Evolutionary conservation across 2,888 invertebrate genomes (phyloP), one percentile per base, ranked within the genome.

Genomic region (Phania funesta): DNA sequence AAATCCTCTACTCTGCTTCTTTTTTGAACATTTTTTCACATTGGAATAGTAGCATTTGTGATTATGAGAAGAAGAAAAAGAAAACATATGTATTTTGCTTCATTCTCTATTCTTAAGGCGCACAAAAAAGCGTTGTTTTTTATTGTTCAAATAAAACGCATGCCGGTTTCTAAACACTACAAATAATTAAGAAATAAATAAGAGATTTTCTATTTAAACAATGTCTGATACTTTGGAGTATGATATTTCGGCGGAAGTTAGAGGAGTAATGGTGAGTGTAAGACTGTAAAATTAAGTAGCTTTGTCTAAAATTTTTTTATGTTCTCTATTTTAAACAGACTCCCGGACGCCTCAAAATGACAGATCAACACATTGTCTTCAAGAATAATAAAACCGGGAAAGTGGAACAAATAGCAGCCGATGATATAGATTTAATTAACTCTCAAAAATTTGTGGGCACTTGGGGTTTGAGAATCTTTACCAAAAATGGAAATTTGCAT

Each of bases 301-400:
- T 24, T 13, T 6, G 7, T 13, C 20, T 46, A 48, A 7, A 38
- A 24, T 18, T 4, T 20, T 44, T 46, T 46, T 38, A n/a, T n/a
- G n/a, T 44, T 48, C 9, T n/a, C 11, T 75, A 5, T 29, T 32
- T n/a, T 50, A 70, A 77, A 0, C 58, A 99, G 99, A 96, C 96
- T 60, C 94, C 96, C 7, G 99, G 99, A 0, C 94, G 97, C 80
- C 91, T 99, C 38, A 98, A 98, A 91, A 93, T 99, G 90, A 97
- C 97, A 0, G 97, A 98, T 84, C 95, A 96, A 88, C 94, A 94
- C 86, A 95, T 99, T 38, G 93, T 96, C 58, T 99, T 98, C 90
- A 99, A 99, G 90, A 99, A 98, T 91, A 95, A 94, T 84, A 98
- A 97, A 92, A 99, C 99, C 0, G 99, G 99, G 1, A 98, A 98